These are phyloP conservation scores for Netelia melanura DNA, from an alignment of 2,888 invertebrate species.

Conservation along the genomic window DNA sequence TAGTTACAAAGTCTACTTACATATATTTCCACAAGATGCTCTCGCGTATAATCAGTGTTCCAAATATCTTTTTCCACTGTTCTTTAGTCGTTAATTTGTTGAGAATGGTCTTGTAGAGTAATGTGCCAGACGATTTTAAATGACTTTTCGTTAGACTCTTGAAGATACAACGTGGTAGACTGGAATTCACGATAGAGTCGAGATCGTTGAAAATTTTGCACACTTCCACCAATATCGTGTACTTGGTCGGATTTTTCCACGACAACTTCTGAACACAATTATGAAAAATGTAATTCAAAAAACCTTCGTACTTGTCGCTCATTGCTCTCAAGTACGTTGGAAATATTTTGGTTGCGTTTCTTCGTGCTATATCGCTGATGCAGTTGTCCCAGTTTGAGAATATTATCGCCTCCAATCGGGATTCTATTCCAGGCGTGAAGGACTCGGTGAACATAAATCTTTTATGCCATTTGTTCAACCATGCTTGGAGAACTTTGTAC, in stretches of 20 bases:
- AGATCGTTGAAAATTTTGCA: conserved; percentile 79
- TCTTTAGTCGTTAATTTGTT: conserved; percentile 84
- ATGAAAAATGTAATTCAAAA: conserved; percentile 77
- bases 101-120: conserved; percentile 86
- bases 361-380: conserved; percentile 86
- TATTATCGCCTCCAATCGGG: conserved; percentile 85
- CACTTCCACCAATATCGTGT: conserved; percentile 86
- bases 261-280: conserved; percentile 81
- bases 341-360: conserved; percentile 85
- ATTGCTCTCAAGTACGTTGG: conserved; percentile 81
- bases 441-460: too few relatives aligned
- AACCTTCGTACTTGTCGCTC: conserved; percentile 75
- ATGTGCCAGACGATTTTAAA: conserved; percentile 87
- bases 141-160: conserved; percentile 86
- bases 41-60: conserved; percentile 73
- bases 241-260: conserved; percentile 88
- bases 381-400: conserved; percentile 89
- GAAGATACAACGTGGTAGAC: conserved; percentile 74
- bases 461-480: conserved; percentile 82
- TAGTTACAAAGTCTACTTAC: conserved; percentile 71
- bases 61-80: conserved; percentile 85
- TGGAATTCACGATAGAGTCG: conserved; percentile 68
- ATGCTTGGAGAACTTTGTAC: conserved; percentile 85
- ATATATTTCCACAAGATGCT: conserved; percentile 75
- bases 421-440: conserved; percentile 80